These are phyloP conservation scores for Rotaria sp. DNA, from an alignment of 2,888 invertebrate genomes.

Conservation along the genomic window DNA sequence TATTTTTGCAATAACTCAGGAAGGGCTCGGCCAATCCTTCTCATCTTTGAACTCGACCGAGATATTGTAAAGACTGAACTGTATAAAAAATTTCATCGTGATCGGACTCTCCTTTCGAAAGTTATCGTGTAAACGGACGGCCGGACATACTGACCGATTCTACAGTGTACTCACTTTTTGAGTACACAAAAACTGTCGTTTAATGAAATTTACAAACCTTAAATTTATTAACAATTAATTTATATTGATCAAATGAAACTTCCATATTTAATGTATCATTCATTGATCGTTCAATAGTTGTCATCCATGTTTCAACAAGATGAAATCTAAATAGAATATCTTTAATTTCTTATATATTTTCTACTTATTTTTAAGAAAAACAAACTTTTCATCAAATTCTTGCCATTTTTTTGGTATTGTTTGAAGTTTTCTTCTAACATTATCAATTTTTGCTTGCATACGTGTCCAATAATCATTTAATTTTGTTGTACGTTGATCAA, in stretches of 20 bases:
- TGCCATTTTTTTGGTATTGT: conserved; percentile 16
- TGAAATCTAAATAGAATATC: not conserved
- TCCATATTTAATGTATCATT: not conserved
- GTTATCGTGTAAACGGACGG: too few relatives aligned
- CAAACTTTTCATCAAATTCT: conserved; percentile 13
- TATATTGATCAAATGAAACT: conserved; percentile 11
- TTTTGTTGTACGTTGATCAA: not conserved
- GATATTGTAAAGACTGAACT: too few relatives aligned
- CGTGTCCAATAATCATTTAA: conserved; percentile 18
- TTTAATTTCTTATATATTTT: too few relatives aligned
- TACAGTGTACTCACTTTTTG: too few relatives aligned
- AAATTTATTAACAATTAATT: conserved; percentile 6
- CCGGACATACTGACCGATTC: too few relatives aligned
- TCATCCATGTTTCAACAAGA: not conserved
- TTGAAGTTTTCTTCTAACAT: not conserved
- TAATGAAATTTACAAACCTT: not conserved
- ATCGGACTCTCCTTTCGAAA: too few relatives aligned
- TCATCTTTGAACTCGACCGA: too few relatives aligned
- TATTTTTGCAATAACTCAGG: too few relatives aligned
- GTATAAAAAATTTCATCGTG: too few relatives aligned
- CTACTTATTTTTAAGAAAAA: not conserved
- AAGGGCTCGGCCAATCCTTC: too few relatives aligned
- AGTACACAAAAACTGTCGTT: too few relatives aligned
- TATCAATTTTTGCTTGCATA: conserved; percentile 20
- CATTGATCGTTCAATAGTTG: not conserved